These are phyloP conservation scores for Mechanitis mazaeus DNA, from an alignment of 2,888 invertebrate species.

Conservation along the genomic window DNA sequence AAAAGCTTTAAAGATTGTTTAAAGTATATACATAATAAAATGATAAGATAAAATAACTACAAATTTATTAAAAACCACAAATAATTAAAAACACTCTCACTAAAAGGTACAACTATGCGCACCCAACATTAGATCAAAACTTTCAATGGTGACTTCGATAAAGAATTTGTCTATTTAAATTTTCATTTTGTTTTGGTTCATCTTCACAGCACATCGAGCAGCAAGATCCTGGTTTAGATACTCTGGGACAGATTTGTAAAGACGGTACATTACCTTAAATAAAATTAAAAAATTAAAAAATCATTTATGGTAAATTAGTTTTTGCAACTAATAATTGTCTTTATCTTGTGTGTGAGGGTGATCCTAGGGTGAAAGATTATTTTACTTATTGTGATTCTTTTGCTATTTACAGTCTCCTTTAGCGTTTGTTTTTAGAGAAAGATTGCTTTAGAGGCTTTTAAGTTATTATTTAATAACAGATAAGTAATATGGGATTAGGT, in stretches of 20 bases:
- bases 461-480: no score
- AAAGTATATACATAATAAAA: not conserved
- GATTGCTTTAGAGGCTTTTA: no score
- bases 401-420: no score
- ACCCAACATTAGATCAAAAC: not conserved
- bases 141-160: not conserved
- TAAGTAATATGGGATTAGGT: no score
- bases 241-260: slow-evolving; percentile 27
- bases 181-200: slow-evolving; percentile 21
- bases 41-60: not conserved
- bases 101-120: slow-evolving; percentile 10
- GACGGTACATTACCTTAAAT: slow-evolving; percentile 34
- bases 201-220: slow-evolving; percentile 46
- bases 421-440: no score
- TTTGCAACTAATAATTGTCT: no score
- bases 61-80: slow-evolving; percentile 8
- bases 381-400: no score
- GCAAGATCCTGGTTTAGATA: slow-evolving; percentile 35
- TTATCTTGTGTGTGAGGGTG: no score
- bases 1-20: no score
- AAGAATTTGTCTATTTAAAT: not conserved
- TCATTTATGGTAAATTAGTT: no score
- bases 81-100: slow-evolving; percentile 8
- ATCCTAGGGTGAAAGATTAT: no score
- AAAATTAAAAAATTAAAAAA: not conserved